These are phyloP conservation scores for Bombus affinis DNA, from an alignment of 1,140 invertebrate genomes.

Conservation along the genomic window DNA sequence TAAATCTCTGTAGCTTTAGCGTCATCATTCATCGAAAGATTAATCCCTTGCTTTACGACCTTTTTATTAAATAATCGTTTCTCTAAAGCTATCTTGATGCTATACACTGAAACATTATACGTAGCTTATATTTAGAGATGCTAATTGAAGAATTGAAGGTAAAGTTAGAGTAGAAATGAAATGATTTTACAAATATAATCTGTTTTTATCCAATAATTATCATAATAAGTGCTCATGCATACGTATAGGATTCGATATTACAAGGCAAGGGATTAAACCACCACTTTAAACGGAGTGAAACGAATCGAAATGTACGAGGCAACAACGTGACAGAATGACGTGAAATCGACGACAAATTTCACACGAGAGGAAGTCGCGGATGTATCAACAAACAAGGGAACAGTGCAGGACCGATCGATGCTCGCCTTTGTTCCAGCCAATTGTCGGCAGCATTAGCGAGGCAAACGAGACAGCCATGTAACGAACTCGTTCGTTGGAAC, in stretches of 20 bases:
- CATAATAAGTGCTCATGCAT: not conserved
- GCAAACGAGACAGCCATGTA: constrained; percentile 9
- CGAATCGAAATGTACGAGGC: not conserved
- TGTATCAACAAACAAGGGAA: not conserved
- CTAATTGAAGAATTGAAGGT: too few relatives aligned
- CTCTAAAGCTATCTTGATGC: too few relatives aligned
- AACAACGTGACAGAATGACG: not conserved
- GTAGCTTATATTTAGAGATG: too few relatives aligned
- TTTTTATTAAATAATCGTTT: too few relatives aligned
- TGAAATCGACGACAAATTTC: not conserved
- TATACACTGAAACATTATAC: too few relatives aligned
- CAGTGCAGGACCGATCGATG: not conserved
- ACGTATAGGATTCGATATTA: not conserved
- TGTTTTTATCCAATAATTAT: not conserved
- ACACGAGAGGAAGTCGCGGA: not conserved
- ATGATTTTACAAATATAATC: too few relatives aligned
- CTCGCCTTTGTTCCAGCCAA: not conserved
- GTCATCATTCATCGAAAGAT: too few relatives aligned
- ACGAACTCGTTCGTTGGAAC: not conserved
- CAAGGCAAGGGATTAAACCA: not conserved
- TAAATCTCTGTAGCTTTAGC: too few relatives aligned
- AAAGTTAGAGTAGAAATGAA: too few relatives aligned
- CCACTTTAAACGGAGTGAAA: not conserved
- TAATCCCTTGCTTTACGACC: too few relatives aligned
- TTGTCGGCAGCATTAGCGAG: not conserved